Evolutionary conservation across 2,888 invertebrate species (phyloP).

Genomic region (Ceriagrion tenellum): DNA sequence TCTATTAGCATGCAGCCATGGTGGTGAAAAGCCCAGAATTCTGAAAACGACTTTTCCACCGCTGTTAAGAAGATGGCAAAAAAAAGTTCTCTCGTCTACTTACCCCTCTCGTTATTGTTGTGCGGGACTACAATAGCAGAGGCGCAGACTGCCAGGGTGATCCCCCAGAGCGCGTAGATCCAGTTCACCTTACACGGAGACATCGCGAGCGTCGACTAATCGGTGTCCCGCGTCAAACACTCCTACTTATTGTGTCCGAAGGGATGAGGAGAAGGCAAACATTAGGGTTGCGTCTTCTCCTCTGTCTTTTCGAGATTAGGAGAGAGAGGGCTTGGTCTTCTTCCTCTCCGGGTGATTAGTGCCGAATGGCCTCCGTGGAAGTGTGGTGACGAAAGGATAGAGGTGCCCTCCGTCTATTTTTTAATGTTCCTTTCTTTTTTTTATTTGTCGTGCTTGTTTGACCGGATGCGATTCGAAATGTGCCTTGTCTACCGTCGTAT

Average conservation of each 20-base stretch:
- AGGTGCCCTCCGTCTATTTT: not conserved
- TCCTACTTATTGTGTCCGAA: slow-evolving; percentile 32
- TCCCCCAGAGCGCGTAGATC: not conserved
- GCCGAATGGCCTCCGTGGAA: not conserved
- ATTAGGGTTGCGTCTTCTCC: slow-evolving; percentile 13
- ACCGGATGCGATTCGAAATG: slow-evolving; percentile 49
- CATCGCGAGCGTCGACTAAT: not conserved
- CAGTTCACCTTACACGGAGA: slow-evolving; percentile 9
- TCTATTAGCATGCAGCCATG: too few relatives aligned
- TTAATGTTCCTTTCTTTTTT: not conserved
- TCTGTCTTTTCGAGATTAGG: not conserved
- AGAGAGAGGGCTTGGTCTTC: not conserved
- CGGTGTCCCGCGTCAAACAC: not conserved
- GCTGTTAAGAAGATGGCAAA: not conserved
- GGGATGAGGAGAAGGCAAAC: not conserved
- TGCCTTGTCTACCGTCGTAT: slow-evolving; percentile 21
- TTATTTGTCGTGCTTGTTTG: slow-evolving; percentile 41
- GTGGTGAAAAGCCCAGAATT: too few relatives aligned
- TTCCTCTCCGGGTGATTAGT: slow-evolving; percentile 26
- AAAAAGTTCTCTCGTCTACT: not conserved
- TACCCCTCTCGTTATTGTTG: slow-evolving; percentile 38
- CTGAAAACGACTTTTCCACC: too few relatives aligned
- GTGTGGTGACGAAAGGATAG: slow-evolving; percentile 29
- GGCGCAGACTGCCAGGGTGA: slow-evolving; percentile 3
- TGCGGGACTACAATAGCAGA: not conserved